Evolutionary conservation across 2,797 vertebrate species (phyloP).

Genomic region (Chaetophractus vellerosus): DNA sequence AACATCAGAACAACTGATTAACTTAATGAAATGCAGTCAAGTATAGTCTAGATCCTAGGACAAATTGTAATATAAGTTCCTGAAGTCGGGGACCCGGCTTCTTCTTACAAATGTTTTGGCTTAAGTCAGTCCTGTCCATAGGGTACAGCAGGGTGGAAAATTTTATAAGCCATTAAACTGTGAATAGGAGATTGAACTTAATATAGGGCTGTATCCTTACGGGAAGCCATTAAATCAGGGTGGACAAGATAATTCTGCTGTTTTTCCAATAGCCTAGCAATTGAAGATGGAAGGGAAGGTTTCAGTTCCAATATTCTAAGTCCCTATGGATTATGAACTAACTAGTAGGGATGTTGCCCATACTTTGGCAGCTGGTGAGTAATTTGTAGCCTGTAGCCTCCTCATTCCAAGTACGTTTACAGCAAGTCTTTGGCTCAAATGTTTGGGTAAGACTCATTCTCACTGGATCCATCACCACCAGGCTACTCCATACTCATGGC

Average conservation of each 20-base stretch:
- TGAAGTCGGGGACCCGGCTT: neutral
- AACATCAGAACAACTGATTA: conserved; percentile 64
- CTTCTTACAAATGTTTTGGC: conserved; percentile 52
- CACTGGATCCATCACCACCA: conserved; percentile 72
- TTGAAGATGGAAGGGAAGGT: conserved; percentile 45
- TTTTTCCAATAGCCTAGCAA: conserved; percentile 71
- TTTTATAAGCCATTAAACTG: conserved; percentile 77
- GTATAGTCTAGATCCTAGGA: conserved; percentile 8
- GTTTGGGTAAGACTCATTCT: conserved; percentile 75
- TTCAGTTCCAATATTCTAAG: conserved; percentile 69
- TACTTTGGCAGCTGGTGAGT: conserved; percentile 81
- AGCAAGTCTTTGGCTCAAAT: conserved; percentile 76
- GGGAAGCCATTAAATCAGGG: conserved; percentile 72
- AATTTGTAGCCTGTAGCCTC: conserved; percentile 81
- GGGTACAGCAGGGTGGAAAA: conserved; percentile 58
- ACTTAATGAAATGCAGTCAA: conserved; percentile 61
- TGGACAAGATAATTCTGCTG: conserved; percentile 74
- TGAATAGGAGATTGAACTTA: conserved; percentile 63
- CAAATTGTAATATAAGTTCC: conserved; percentile 50
- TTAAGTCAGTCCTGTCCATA: conserved; percentile 36
- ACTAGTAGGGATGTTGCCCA: conserved; percentile 59
- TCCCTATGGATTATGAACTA: conserved; percentile 59
- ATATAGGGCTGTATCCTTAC: conserved; percentile 54
- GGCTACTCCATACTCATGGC: conserved; percentile 66
- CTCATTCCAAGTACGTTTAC: conserved; percentile 78